Conservation (phyloP, 1,140 invertebrate species). For the Bathynomus jamesi region DNA sequence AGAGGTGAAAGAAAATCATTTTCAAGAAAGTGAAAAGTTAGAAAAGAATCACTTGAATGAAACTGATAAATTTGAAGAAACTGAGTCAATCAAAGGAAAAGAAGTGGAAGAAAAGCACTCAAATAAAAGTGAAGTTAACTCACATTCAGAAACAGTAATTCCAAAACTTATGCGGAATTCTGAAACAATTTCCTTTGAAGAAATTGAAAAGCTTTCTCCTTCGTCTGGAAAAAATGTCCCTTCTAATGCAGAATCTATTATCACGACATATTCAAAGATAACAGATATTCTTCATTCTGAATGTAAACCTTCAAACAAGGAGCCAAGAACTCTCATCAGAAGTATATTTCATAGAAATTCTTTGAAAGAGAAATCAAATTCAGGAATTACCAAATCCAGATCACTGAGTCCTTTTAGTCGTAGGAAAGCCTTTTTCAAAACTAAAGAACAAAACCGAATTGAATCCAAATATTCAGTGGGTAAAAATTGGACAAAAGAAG, state of each 20-base stretch:
- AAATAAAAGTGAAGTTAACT: too few species aligned
- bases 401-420: not conserved
- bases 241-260: not conserved
- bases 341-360: not conserved
- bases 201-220: not conserved
- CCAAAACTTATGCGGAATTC: not conserved
- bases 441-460: not conserved
- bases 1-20: too few species aligned
- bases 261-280: not conserved
- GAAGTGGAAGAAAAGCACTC: too few species aligned
- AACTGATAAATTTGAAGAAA: too few species aligned
- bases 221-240: not conserved
- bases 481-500: too few species aligned
- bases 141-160: too few species aligned
- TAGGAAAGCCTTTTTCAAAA: not conserved
- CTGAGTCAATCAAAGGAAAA: too few species aligned
- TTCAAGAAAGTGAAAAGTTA: too few species aligned
- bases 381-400: not conserved
- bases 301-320: not conserved
- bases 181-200: not conserved
- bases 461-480: too few species aligned
- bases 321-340: not conserved
- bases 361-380: not conserved
- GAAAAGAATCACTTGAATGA: too few species aligned
- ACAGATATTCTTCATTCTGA: not conserved